Conservation (phyloP, 1,140 invertebrate genomes). For the Maconellicoccus hirsutus region DNA sequence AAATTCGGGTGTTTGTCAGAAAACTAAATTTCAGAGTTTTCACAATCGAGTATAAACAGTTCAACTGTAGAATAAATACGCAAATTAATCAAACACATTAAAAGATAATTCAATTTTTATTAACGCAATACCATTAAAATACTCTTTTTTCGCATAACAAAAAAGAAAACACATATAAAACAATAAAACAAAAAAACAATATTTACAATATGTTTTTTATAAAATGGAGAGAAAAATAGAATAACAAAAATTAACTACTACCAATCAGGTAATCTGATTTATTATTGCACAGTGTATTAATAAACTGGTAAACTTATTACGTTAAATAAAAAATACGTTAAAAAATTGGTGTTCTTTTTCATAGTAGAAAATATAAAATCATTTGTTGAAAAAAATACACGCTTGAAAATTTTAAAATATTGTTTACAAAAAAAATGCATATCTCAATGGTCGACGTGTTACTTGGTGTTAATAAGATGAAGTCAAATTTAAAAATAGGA, state of each 20-base stretch:
- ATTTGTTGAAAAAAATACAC: not conserved
- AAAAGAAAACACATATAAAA: not conserved
- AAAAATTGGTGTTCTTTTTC: not conserved
- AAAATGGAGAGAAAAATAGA: not conserved
- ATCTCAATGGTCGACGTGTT: not conserved
- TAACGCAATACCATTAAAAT: not conserved
- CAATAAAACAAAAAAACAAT: not conserved
- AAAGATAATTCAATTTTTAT: not conserved
- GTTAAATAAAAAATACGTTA: not conserved
- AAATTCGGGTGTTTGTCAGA: no score
- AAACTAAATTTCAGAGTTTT: no score
- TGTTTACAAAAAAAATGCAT: not conserved
- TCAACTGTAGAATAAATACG: no score
- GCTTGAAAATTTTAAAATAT: no score
- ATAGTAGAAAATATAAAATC: not conserved
- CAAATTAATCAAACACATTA: no score
- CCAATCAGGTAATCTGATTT: not conserved
- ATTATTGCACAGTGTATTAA: slow-evolving; percentile 3
- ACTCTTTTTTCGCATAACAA: not conserved
- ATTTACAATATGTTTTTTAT: not conserved
- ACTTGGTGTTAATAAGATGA: not conserved
- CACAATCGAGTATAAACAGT: no score
- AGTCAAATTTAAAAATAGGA: not conserved
- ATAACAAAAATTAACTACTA: slow-evolving; percentile 9
- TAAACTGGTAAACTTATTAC: not conserved